Conservation (phyloP, 2,797 vertebrate genomes). For the Sebastes elongatus region DNA sequence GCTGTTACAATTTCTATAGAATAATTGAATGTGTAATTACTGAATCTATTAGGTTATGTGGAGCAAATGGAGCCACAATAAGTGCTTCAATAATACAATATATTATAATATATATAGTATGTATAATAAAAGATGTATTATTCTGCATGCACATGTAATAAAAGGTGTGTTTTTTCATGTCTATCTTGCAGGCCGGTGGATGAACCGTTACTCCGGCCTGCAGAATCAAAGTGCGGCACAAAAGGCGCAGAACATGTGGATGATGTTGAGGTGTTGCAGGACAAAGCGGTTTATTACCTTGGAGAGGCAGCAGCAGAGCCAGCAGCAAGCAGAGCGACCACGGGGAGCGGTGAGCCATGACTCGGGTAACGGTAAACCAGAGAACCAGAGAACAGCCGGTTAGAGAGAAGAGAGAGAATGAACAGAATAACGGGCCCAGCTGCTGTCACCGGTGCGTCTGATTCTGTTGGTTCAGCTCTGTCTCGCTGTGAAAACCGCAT, state of each 20-base stretch:
- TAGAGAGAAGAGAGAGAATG: neutral
- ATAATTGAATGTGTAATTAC: neutral
- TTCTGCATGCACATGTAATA: neutral
- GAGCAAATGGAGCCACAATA: neutral
- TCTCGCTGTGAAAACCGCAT: slow-evolving; percentile 23
- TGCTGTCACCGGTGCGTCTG: neutral
- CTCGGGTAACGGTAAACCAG: neutral
- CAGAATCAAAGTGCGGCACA: slow-evolving; percentile 29
- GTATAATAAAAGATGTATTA: too few relatives aligned
- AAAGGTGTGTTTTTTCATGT: neutral
- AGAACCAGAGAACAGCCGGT: neutral
- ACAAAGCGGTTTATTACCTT: slow-evolving; percentile 69
- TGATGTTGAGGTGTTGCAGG: neutral
- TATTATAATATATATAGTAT: too few relatives aligned
- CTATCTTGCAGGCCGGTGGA: neutral
- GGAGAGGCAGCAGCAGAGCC: slow-evolving; percentile 64
- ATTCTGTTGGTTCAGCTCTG: too few relatives aligned
- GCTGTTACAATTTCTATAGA: neutral
- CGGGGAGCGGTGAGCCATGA: slow-evolving; percentile 22
- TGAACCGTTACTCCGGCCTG: slow-evolving; percentile 15
- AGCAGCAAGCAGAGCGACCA: slow-evolving; percentile 30
- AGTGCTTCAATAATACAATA: neutral
- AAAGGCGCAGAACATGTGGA: slow-evolving; percentile 22
- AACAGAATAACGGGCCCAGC: neutral
- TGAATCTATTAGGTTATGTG: neutral